Evolutionary conservation across 2,797 vertebrate species (phyloP).

Genomic region (Discoglossus pictus): DNA sequence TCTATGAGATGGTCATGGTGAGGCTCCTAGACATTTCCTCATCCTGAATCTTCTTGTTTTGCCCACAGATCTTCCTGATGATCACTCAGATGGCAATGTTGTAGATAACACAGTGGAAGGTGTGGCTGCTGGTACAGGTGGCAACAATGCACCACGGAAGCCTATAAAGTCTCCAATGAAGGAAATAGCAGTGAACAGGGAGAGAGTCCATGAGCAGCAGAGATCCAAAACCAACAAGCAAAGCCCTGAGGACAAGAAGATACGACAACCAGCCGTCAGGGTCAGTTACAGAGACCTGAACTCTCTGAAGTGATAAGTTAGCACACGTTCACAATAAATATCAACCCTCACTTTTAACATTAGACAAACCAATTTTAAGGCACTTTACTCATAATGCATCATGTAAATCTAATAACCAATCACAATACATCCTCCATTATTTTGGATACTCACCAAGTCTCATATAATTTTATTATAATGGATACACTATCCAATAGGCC

Average conservation of each 20-base stretch:
- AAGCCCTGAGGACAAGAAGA: conserved; percentile 68
- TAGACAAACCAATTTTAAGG: too few relatives aligned
- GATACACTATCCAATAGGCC: too few relatives aligned
- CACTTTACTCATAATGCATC: too few relatives aligned
- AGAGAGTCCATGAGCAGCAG: conserved; percentile 72
- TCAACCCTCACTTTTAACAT: too few relatives aligned
- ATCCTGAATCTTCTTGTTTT: conserved; percentile 3
- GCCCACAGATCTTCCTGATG: conserved; percentile 63
- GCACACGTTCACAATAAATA: too few relatives aligned
- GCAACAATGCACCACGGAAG: conserved; percentile 59
- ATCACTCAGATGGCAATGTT: conserved; percentile 61
- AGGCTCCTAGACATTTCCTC: too few relatives aligned
- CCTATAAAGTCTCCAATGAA: conserved; percentile 64
- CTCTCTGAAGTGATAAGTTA: too few relatives aligned
- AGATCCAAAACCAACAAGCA: conserved; percentile 65
- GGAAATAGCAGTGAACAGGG: conserved; percentile 69
- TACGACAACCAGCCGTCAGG: conserved; percentile 64
- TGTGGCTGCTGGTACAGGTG: conserved; percentile 45
- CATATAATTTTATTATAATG: too few relatives aligned
- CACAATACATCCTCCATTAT: too few relatives aligned
- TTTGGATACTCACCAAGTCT: too few relatives aligned
- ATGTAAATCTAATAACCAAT: too few relatives aligned
- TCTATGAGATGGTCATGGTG: too few relatives aligned
- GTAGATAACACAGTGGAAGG: conserved; percentile 68
- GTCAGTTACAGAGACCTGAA: conserved; percentile 59